Evolutionary conservation across 2,113 vertebrate genomes (phyloP).

Genomic region (Pterocles burchelli): DNA sequence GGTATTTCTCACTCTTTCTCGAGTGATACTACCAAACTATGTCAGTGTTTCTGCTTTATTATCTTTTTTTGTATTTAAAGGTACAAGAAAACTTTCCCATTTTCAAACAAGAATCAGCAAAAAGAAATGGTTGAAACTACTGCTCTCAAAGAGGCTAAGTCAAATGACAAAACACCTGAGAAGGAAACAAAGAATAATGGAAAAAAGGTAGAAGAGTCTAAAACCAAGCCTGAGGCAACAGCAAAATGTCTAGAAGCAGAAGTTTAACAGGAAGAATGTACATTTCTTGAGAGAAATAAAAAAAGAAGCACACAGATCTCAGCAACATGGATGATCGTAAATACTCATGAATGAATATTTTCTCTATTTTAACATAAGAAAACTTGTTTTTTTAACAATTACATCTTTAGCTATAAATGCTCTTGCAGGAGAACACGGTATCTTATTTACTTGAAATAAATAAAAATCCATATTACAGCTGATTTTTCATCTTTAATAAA

Average conservation of each 20-base stretch:
- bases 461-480: neutral
- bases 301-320: neutral
- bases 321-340: slow-evolving; percentile 21
- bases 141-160: slow-evolving; percentile 74
- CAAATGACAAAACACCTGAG: slow-evolving; percentile 49
- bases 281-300: neutral
- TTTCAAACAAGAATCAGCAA: slow-evolving; percentile 72
- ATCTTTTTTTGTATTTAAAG: slow-evolving; percentile 64
- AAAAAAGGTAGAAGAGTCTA: slow-evolving; percentile 65
- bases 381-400: neutral
- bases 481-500: neutral
- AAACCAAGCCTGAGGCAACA: slow-evolving; percentile 43
- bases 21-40: neutral
- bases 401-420: neutral
- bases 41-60: neutral
- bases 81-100: slow-evolving; percentile 73
- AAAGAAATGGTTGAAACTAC: slow-evolving; percentile 81
- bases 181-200: slow-evolving; percentile 69
- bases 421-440: neutral
- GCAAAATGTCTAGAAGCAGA: slow-evolving; percentile 80
- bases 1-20: neutral
- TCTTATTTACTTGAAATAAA: slow-evolving; percentile 7
- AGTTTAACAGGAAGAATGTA: slow-evolving; percentile 63
- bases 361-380: neutral
- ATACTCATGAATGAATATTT: neutral